Evolutionary conservation across 2,888 invertebrate genomes (phyloP).

Genomic region (Philaethria dido): DNA sequence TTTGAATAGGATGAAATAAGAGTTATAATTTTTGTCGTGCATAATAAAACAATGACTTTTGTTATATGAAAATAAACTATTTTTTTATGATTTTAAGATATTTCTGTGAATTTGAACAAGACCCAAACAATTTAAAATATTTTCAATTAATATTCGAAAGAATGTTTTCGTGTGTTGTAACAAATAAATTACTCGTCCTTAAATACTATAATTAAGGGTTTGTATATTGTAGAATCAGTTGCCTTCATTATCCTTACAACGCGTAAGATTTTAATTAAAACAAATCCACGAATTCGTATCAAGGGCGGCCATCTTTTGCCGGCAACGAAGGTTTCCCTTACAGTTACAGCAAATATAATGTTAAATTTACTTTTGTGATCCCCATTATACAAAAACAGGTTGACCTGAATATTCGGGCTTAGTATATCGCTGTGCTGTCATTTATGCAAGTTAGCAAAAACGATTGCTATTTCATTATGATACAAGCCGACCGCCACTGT

Average conservation of each 20-base stretch:
- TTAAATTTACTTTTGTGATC: constrained; percentile 80
- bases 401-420: constrained; percentile 79
- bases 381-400: constrained; percentile 81
- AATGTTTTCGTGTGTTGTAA: constrained; percentile 16
- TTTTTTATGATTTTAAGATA: background rate
- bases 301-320: constrained; percentile 73
- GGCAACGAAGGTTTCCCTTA: constrained; percentile 69
- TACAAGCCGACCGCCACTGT: constrained; percentile 63
- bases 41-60: constrained; percentile 15
- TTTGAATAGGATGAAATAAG: constrained; percentile 10
- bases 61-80: background rate
- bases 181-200: constrained; percentile 56
- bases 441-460: constrained; percentile 81
- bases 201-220: constrained; percentile 56
- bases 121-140: background rate
- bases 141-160: constrained; percentile 5
- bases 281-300: constrained; percentile 68
- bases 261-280: constrained; percentile 81
- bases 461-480: constrained; percentile 67
- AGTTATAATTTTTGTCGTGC: background rate
- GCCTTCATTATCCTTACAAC: constrained; percentile 66
- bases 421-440: constrained; percentile 77
- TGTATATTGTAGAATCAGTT: constrained; percentile 65
- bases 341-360: constrained; percentile 78
- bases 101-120: background rate